phyloP scores from a whole-genome alignment of 2,888 invertebrate species.

The Ichneumoninae sp. region DNA sequence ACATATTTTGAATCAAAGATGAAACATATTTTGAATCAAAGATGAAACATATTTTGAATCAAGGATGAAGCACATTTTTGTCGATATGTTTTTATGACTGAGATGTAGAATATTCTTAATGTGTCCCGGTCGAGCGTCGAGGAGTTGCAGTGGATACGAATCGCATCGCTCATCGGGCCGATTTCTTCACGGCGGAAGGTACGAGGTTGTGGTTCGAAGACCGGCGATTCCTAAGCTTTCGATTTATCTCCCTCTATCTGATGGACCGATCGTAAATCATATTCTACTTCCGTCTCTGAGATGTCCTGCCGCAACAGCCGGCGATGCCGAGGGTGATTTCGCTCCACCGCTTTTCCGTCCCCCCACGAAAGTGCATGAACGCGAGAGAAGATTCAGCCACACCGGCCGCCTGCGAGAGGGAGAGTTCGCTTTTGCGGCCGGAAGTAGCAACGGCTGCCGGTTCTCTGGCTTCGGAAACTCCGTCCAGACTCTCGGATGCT shows the following conservation, averaged over 20 bases:
- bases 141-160: constrained; percentile 24
- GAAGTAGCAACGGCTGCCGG: constrained; percentile 63
- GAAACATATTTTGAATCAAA: neutral
- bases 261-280: constrained; percentile 62
- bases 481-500: constrained; percentile 44
- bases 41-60: neutral
- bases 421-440: constrained; percentile 49
- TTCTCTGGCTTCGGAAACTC: constrained; percentile 49
- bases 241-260: constrained; percentile 64
- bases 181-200: constrained; percentile 45
- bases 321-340: constrained; percentile 69
- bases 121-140: constrained; percentile 10
- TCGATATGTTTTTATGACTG: neutral
- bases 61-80: neutral
- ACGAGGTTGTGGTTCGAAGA: constrained; percentile 43
- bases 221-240: constrained; percentile 50
- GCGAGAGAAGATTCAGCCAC: constrained; percentile 56
- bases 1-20: neutral
- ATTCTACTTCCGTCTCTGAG: constrained; percentile 64
- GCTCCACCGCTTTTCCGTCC: constrained; percentile 45
- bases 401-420: constrained; percentile 35
- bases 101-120: constrained; percentile 40
- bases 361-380: constrained; percentile 60
- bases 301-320: constrained; percentile 65
- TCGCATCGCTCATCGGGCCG: constrained; percentile 51